Percentiles rank a stretch among this genome's conserved stretches.
Evolutionary conservation across 2,888 invertebrate species (phyloP).

Genomic region (Lottia gigantea): DNA sequence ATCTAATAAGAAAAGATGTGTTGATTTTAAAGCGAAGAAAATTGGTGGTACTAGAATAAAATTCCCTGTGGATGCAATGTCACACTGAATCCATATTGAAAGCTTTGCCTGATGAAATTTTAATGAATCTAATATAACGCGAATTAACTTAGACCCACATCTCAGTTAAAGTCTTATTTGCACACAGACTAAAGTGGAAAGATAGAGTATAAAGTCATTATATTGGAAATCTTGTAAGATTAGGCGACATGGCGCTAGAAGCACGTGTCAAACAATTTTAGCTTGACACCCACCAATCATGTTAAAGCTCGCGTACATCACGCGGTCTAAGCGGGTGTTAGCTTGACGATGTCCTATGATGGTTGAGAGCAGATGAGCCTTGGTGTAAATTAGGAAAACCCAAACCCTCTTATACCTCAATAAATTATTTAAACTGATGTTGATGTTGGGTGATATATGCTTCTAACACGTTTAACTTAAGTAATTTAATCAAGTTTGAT

Average conservation of each 20-base stretch:
- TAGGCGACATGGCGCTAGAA: slow-evolving; percentile 4
- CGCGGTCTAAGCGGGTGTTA: neutral
- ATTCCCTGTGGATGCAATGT: slow-evolving; percentile 20
- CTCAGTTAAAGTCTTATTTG: slow-evolving; percentile 29
- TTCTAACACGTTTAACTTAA: slow-evolving; percentile 9
- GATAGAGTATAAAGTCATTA: slow-evolving; percentile 32
- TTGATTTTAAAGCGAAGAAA: slow-evolving; percentile 5
- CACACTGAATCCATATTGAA: slow-evolving; percentile 30
- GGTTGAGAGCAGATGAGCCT: neutral
- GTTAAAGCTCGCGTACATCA: neutral
- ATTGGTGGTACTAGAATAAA: slow-evolving; percentile 8
- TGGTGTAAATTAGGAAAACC: neutral
- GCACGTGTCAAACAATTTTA: slow-evolving; percentile 8
- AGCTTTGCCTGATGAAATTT: slow-evolving; percentile 37
- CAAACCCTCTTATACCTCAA: neutral
- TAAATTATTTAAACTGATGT: slow-evolving; percentile 2
- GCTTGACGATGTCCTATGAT: neutral
- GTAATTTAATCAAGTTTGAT: neutral
- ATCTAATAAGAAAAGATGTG: neutral
- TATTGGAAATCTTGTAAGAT: slow-evolving; percentile 17
- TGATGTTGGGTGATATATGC: slow-evolving; percentile 8
- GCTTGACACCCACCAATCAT: slow-evolving; percentile 8
- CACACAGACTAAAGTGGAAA: slow-evolving; percentile 28
- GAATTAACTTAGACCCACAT: slow-evolving; percentile 35
- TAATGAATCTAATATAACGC: slow-evolving; percentile 42